Percentiles rank a stretch among this genome's conserved stretches.
Evolutionary conservation across 2,797 vertebrate species (phyloP).

Genomic region (Apogon hyalosoma): DNA sequence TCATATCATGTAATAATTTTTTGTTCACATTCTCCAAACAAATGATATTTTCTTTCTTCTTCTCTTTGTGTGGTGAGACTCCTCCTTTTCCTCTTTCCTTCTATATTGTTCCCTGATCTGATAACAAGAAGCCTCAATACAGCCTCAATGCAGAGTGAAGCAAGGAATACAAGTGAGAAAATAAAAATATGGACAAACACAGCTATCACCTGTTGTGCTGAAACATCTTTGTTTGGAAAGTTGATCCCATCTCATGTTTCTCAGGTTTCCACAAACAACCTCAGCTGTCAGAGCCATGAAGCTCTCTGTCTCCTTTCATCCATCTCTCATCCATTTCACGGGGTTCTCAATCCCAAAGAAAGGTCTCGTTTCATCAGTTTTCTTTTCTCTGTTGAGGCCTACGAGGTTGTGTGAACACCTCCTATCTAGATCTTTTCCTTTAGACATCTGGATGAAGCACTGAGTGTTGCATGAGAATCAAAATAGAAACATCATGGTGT

Average conservation of each 20-base stretch:
- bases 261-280: conserved; percentile 68
- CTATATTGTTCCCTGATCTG: conserved; percentile 36
- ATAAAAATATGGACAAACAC: conserved; percentile 22
- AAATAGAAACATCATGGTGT: not conserved
- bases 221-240: conserved; percentile 63
- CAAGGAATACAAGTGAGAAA: not conserved
- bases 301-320: conserved; percentile 43
- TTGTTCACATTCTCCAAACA: conserved; percentile 5
- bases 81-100: conserved; percentile 35
- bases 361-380: conserved; percentile 44
- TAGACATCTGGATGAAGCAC: conserved; percentile 4
- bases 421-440: conserved; percentile 9
- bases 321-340: conserved; percentile 46
- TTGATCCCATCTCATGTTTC: conserved; percentile 49
- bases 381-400: conserved; percentile 33
- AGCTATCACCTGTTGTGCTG: conserved; percentile 69
- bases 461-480: not conserved
- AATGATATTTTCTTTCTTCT: conserved; percentile 20
- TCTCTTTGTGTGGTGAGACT: conserved; percentile 16
- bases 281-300: conserved; percentile 67
- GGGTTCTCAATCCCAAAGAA: conserved; percentile 35
- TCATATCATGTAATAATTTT: not conserved
- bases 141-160: conserved; percentile 33
- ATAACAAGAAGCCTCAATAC: conserved; percentile 31
- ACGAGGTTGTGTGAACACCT: conserved; percentile 20